Evolutionary conservation across 2,888 invertebrate species (phyloP).

Genomic region (Pristionchus mayeri): DNA sequence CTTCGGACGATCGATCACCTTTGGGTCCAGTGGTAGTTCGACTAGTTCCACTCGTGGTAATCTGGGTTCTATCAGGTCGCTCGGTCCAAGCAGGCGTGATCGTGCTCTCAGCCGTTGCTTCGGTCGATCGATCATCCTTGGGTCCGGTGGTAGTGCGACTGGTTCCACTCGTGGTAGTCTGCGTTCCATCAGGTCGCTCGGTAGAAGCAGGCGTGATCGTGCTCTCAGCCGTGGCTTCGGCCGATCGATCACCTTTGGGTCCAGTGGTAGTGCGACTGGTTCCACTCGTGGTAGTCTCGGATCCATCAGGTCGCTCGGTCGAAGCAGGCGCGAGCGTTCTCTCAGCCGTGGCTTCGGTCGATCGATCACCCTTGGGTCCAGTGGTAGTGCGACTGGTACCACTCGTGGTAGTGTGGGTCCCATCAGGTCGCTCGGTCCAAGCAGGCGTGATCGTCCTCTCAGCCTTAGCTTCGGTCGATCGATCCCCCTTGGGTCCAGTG

Average conservation of each 20-base stretch:
- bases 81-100: background rate
- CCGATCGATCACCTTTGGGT: background rate
- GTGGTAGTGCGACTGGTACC: background rate
- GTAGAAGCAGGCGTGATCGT: background rate
- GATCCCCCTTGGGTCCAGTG: background rate
- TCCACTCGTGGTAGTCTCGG: background rate
- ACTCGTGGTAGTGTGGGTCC: background rate
- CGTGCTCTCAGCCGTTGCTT: too few relatives aligned
- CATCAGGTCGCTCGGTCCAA: background rate
- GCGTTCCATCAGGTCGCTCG: background rate
- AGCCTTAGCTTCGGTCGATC: background rate
- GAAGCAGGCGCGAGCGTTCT: background rate
- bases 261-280: background rate
- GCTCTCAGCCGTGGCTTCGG: too few relatives aligned
- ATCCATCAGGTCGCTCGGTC: background rate
- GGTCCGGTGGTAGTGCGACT: background rate
- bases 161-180: background rate
- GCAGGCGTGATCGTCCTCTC: too few relatives aligned
- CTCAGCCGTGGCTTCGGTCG: too few relatives aligned
- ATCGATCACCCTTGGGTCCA: background rate
- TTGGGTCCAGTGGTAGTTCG: background rate
- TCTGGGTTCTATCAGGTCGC: background rate
- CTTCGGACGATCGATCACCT: background rate
- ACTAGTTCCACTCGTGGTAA: background rate
- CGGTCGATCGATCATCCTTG: background rate